Evolutionary conservation across 2,113 vertebrate species (phyloP).

Genomic region (Macaca nemestrina): DNA sequence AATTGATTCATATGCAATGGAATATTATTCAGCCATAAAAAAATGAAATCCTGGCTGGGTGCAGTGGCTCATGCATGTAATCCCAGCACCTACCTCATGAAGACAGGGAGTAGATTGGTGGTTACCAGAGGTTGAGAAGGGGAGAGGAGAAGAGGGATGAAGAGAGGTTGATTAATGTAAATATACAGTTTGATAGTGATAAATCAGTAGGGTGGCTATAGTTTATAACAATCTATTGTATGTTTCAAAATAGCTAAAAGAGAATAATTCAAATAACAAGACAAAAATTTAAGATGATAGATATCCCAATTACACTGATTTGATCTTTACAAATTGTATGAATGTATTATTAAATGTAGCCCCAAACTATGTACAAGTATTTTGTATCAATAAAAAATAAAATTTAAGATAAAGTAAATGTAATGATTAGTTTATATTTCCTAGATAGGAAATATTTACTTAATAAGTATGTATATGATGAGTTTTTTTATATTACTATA

Average conservation of each 20-base stretch:
- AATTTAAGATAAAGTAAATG: background rate
- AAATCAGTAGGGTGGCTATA: background rate
- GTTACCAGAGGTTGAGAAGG: background rate
- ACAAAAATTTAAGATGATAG: background rate
- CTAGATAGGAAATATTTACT: slow-evolving; percentile 34
- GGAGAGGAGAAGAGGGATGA: background rate
- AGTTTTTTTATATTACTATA: slow-evolving; percentile 41
- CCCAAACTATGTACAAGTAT: background rate
- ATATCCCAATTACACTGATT: background rate
- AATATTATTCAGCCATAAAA: background rate
- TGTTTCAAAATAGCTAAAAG: background rate
- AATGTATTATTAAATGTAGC: background rate
- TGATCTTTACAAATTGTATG: background rate
- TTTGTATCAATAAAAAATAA: background rate
- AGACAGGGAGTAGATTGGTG: background rate
- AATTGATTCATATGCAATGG: background rate
- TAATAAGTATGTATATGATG: slow-evolving; percentile 10
- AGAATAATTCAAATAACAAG: background rate
- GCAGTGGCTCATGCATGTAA: too few species aligned
- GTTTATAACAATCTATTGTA: background rate
- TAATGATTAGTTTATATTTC: slow-evolving; percentile 55
- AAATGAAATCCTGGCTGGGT: background rate
- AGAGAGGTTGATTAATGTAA: background rate
- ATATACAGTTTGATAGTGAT: background rate
- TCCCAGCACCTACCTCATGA: background rate